A percentile compares a stretch with the other conserved stretches of the same genome.
Conservation (phyloP, 2,888 invertebrate genomes). For the Eupithecia subumbrata region DNA sequence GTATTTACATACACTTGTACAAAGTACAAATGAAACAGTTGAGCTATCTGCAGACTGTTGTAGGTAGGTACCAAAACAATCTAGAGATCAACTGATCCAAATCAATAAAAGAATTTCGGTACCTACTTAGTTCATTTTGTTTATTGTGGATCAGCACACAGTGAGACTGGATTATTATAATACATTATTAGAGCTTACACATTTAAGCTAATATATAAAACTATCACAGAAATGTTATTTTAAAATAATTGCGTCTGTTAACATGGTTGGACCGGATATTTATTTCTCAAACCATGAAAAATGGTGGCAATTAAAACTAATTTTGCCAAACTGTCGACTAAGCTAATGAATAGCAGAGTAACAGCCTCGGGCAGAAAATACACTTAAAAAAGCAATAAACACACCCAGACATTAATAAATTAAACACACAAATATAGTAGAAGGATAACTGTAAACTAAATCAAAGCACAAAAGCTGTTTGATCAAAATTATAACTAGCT, state of each 20-base stretch:
- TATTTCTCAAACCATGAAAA: constrained; percentile 7
- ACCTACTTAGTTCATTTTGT: background rate
- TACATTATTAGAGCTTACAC: no score
- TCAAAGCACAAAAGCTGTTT: constrained; percentile 18
- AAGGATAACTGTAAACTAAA: constrained; percentile 23
- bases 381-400: constrained; percentile 19
- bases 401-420: constrained; percentile 23
- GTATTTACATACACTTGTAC: background rate
- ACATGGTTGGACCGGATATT: background rate
- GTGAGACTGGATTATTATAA: background rate
- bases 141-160: background rate
- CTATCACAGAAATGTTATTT: background rate
- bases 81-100: background rate
- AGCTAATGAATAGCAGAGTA: constrained; percentile 13
- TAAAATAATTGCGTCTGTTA: background rate
- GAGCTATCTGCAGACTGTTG: background rate
- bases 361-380: constrained; percentile 22
- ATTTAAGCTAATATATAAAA: background rate
- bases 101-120: background rate
- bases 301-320: constrained; percentile 17
- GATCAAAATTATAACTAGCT: background rate
- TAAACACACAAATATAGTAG: constrained; percentile 16
- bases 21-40: background rate
- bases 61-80: no score
- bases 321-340: background rate